Conservation (phyloP, 2,888 invertebrate species). For the Automeris io region DNA sequence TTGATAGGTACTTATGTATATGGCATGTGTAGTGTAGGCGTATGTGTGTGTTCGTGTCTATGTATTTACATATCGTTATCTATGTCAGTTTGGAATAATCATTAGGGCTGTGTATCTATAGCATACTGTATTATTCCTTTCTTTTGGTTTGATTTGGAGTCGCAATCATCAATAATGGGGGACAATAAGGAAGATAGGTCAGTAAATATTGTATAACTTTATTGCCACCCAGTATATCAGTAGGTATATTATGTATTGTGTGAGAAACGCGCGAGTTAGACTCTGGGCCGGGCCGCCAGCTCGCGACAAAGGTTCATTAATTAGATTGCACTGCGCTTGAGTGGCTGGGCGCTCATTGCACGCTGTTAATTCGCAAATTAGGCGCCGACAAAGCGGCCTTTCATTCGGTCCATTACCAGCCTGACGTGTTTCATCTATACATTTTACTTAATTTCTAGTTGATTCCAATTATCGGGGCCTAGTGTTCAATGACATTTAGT, state of each 20-base stretch:
- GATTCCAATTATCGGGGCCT: conserved; percentile 25
- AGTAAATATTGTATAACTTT: no score
- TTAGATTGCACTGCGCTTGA: conserved; percentile 58
- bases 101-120: no score
- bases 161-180: no score
- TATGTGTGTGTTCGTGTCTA: no score
- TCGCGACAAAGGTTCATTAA: conserved; percentile 61
- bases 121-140: no score
- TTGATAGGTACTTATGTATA: no score
- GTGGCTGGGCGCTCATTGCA: conserved; percentile 55
- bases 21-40: no score
- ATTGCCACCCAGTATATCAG: no score
- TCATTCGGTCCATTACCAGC: conserved; percentile 42
- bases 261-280: conserved; percentile 28
- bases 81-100: no score
- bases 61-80: no score
- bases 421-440: conserved; percentile 41
- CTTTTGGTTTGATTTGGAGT: no score
- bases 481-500: conserved; percentile 2
- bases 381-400: conserved; percentile 51
- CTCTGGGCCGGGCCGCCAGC: conserved; percentile 14
- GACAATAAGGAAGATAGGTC: no score
- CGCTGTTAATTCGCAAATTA: conserved; percentile 65
- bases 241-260: conserved; percentile 10
- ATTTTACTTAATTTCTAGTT: conserved; percentile 46